Conservation (phyloP, 2,888 invertebrate species). For the Ctena decussata region DNA sequence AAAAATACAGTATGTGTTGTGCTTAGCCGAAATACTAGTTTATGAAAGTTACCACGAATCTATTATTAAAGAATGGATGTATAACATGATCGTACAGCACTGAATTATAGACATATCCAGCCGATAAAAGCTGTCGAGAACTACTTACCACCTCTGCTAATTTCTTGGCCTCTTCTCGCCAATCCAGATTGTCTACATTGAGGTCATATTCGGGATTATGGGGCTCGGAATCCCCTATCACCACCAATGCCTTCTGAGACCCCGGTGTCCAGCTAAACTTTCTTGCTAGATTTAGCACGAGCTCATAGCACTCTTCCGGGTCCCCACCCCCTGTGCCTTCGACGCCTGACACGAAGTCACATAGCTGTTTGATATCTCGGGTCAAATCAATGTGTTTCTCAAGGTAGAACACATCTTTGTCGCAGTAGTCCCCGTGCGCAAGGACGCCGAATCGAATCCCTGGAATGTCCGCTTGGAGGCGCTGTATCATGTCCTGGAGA, state of each 20-base stretch:
- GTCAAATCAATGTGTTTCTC: constrained; percentile 81
- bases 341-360: constrained; percentile 75
- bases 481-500: constrained; percentile 80
- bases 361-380: constrained; percentile 72
- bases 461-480: constrained; percentile 83
- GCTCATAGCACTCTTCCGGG: constrained; percentile 84
- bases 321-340: constrained; percentile 83
- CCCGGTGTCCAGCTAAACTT: constrained; percentile 77
- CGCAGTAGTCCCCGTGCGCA: constrained; percentile 86
- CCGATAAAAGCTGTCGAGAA: no score
- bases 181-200: constrained; percentile 78
- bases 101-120: no score
- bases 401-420: constrained; percentile 78
- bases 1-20: no score
- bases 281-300: constrained; percentile 77
- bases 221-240: constrained; percentile 84
- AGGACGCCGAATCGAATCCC: constrained; percentile 81
- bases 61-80: no score
- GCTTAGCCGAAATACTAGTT: no score
- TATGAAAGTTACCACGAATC: no score
- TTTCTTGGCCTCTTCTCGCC: constrained; percentile 74
- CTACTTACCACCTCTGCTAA: constrained; percentile 54
- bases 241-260: constrained; percentile 79
- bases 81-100: no score
- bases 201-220: constrained; percentile 75